Conservation (phyloP, 2,797 vertebrate genomes). For the Glossophaga mutica region DNA sequence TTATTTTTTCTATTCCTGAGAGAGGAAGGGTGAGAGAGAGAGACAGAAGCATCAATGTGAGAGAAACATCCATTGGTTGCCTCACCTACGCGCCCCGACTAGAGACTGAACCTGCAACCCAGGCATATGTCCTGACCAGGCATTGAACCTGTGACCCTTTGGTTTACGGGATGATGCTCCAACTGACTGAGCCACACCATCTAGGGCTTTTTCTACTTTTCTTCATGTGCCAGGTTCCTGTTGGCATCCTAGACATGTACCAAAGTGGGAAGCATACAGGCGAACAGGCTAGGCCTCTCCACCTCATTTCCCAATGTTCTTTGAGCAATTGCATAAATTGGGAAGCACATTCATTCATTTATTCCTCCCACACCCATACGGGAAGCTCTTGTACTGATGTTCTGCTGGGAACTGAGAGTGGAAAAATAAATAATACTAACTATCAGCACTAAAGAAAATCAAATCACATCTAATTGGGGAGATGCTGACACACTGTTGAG, state of each 20-base stretch:
- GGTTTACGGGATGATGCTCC: too few relatives aligned
- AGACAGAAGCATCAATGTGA: too few relatives aligned
- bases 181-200: too few relatives aligned
- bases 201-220: not conserved
- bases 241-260: not conserved
- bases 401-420: not conserved
- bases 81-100: too few relatives aligned
- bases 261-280: not conserved
- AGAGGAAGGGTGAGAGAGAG: too few relatives aligned
- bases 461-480: not conserved
- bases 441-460: not conserved
- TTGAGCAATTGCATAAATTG: not conserved
- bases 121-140: too few relatives aligned
- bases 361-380: not conserved
- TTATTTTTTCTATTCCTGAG: too few relatives aligned
- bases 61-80: too few relatives aligned
- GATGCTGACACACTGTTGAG: not conserved
- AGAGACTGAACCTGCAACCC: too few relatives aligned
- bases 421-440: not conserved
- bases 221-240: not conserved
- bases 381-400: not conserved
- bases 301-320: not conserved
- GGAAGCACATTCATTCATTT: not conserved
- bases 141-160: too few relatives aligned
- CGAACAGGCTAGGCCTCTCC: not conserved